These are phyloP conservation scores for Novumbra hubbsi DNA, from an alignment of 2,797 vertebrate species.

Conservation along the genomic window DNA sequence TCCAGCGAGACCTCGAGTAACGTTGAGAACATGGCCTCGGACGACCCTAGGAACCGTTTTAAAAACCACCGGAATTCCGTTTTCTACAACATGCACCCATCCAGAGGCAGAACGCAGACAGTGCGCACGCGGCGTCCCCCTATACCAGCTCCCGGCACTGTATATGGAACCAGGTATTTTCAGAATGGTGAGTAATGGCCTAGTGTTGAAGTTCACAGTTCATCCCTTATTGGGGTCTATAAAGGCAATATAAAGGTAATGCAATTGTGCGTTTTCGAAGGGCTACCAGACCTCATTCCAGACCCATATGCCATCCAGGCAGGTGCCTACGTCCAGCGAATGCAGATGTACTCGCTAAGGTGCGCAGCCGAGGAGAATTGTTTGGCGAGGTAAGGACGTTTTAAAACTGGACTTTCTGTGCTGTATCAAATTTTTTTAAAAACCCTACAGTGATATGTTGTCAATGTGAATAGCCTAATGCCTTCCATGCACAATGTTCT, in stretches of 20 bases:
- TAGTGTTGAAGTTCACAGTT: background rate
- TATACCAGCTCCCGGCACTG: slow-evolving; percentile 11
- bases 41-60: slow-evolving; percentile 39
- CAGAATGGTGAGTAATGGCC: slow-evolving; percentile 45
- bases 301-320: slow-evolving; percentile 83
- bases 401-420: background rate
- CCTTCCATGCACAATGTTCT: background rate
- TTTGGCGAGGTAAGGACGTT: slow-evolving; percentile 75
- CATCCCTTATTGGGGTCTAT: background rate
- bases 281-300: slow-evolving; percentile 81
- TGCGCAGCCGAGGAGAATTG: slow-evolving; percentile 88
- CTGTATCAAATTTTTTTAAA: background rate
- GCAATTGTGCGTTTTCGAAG: slow-evolving; percentile 48
- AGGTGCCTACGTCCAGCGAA: slow-evolving; percentile 79
- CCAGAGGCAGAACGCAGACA: background rate
- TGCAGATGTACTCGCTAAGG: slow-evolving; percentile 83
- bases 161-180: slow-evolving; percentile 43
- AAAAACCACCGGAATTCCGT: slow-evolving; percentile 41
- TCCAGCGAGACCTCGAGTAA: background rate
- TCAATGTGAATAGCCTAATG: background rate
- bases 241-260: background rate
- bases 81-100: slow-evolving; percentile 41
- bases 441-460: background rate
- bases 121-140: slow-evolving; percentile 30
- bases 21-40: slow-evolving; percentile 20